Base-by-base conservation (phyloP, 2,797 vertebrate genomes). In the Crocodylus rhombifer region DNA sequence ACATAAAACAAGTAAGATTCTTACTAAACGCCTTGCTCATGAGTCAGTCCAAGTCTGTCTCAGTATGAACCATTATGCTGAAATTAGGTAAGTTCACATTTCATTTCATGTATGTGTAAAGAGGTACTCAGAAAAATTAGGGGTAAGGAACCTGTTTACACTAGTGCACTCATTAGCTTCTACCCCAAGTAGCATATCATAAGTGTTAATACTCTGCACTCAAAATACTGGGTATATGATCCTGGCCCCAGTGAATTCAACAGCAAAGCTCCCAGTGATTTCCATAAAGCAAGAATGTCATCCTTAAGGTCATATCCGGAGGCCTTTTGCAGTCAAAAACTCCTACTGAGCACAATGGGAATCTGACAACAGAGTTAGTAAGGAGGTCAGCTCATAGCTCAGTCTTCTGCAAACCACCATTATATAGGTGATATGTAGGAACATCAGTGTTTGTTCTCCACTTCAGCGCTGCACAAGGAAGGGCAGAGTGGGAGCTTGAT, bases 21-120 rank as follows among this genome's bases (percentile, higher is more conserved):
- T 77, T 60, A 25, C 12, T 62, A 33, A 69, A 82, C 2, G 2
- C 1, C 3, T 28, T 88, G 55, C 28, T 62, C 76, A 65, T 23
- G 89, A 62, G 69, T 80, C 76, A 73, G 56, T 17, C 36, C 28
- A 0, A 0, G 2, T 56, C 71, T 82, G n/a, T 84, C 75, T 33
- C 42, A 56, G 7, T 7, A 17, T 16, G 62, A 88, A 86, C 67
- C 21, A 65, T 14, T 33, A 2, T 12, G 28, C 77, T 17, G 65
- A 65, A 28, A 7, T 60, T 30, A 85, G 64, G 64, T 67, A 33
- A 14, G 13, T 51, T 51, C 42, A 69, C n/a, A 82, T 21, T 5
- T 28, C 79, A 62, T 74, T 28, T 15, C 67, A 61, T 28, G 15
- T 4, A 18, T 5, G 33, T 3, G 4, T 0, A 1, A 80, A 57